These are phyloP conservation scores for Rhegmatorhina hoffmannsi DNA, from an alignment of 2,113 vertebrate species.

Conservation along the genomic window DNA sequence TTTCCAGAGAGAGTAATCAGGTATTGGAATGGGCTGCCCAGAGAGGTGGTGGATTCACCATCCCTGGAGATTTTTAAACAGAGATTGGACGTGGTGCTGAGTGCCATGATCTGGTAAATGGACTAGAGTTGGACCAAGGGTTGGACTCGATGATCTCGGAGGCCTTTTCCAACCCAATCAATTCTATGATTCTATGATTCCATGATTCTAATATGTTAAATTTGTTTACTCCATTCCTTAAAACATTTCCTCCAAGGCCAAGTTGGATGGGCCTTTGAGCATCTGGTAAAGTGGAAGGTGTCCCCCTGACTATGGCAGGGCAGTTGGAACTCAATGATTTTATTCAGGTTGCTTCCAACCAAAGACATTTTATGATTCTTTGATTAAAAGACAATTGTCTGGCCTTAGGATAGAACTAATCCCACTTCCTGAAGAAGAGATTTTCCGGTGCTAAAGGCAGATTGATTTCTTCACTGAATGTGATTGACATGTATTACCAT, in stretches of 20 bases:
- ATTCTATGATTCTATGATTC: too few relatives aligned
- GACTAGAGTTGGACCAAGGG: too few relatives aligned
- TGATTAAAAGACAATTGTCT: not conserved
- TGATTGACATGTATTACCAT: not conserved
- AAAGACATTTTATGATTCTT: not conserved
- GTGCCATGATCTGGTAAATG: too few relatives aligned
- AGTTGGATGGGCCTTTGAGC: not conserved
- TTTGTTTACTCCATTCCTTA: not conserved
- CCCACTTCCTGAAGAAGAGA: not conserved
- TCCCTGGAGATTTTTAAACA: too few relatives aligned
- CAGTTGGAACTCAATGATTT: not conserved
- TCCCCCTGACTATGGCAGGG: accelerated
- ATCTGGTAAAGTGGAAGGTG: not conserved
- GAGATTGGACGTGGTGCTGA: too few relatives aligned
- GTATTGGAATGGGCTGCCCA: too few relatives aligned
- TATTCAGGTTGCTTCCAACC: not conserved
- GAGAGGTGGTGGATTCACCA: too few relatives aligned
- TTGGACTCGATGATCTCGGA: too few relatives aligned
- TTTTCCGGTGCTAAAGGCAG: not conserved
- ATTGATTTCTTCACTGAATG: not conserved
- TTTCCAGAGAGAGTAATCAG: too few relatives aligned
- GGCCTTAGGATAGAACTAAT: not conserved
- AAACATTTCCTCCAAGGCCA: not conserved
- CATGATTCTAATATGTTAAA: not conserved
- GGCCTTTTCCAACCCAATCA: too few relatives aligned